Evolutionary conservation across 2,888 invertebrate species (phyloP).

Genomic region (Stenurella melanura): DNA sequence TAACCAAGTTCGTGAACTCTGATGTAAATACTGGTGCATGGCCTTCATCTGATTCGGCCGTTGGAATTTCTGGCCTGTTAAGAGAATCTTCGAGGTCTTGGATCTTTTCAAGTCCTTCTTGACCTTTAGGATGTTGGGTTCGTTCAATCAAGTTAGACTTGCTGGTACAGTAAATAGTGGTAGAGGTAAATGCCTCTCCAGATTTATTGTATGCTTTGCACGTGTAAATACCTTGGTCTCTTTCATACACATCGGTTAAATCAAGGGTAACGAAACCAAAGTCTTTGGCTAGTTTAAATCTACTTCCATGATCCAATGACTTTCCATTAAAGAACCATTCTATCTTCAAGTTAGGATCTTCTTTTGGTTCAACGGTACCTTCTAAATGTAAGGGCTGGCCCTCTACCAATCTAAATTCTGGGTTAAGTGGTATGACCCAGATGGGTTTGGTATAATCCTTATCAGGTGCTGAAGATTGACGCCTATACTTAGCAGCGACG

Average conservation of each 20-base stretch:
- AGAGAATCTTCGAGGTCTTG: slow-evolving; percentile 93
- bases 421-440: slow-evolving; percentile 88
- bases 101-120: slow-evolving; percentile 92
- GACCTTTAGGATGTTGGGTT: slow-evolving; percentile 96
- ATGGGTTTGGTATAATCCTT: slow-evolving; percentile 88
- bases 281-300: slow-evolving; percentile 94
- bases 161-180: slow-evolving; percentile 88
- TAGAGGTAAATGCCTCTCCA: slow-evolving; percentile 94
- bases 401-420: slow-evolving; percentile 88
- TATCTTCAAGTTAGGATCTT: slow-evolving; percentile 91
- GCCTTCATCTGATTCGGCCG: slow-evolving; percentile 84
- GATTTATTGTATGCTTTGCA: slow-evolving; percentile 92
- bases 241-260: slow-evolving; percentile 91
- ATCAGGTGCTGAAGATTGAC: slow-evolving; percentile 83
- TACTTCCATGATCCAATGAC: slow-evolving; percentile 87
- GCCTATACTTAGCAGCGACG: slow-evolving; percentile 81
- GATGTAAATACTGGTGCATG: slow-evolving; percentile 92
- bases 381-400: slow-evolving; percentile 93
- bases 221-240: slow-evolving; percentile 95
- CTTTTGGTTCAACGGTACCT: slow-evolving; percentile 95
- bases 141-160: slow-evolving; percentile 89
- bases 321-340: slow-evolving; percentile 98
- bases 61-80: slow-evolving; percentile 81
- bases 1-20: slow-evolving; percentile 87
- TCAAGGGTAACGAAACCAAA: slow-evolving; percentile 98